Base-by-base conservation (phyloP, 1,140 invertebrate species). In the Lerema accius region DNA sequence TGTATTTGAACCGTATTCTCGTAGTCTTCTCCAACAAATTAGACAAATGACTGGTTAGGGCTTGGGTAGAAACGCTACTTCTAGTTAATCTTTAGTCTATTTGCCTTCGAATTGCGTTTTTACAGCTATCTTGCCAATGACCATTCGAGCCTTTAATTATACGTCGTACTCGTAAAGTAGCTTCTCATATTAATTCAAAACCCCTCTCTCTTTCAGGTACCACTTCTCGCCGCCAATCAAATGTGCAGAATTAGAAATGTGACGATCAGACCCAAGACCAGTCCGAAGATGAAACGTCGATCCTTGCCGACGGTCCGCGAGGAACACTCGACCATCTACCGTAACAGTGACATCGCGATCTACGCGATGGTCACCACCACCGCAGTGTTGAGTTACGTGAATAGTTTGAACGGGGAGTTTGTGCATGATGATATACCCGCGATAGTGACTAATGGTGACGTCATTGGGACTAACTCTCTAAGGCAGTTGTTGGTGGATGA, bases 381-480 rank as follows among this genome's bases (percentile, higher is more conserved):
- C 4, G 94, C 95, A 7, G 89, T 95, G 3, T 90, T 93, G 0
- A 95, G 94, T 76, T 97, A 97, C 84, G 84, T 94, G 37, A 97
- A 97, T 88, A 94, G 96, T n/a, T 89, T 97, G 42, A 92, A 92
- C 51, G 96, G 96, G 66, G 96, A 97, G 71, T 97, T 98, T 78
- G 96, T 98, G 10, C 97, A 98, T 91, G 97, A 98, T 89, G 97
- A 98, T 80, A 94, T 97, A 67, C 96, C 96, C n/a, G 97, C 97
- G 9, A 94, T 98, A 43, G 94, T 95, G 48, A 93, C 94, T 17
- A 98, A 98, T 89, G 94, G 94, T 78, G 97, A 98, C 82, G 95
- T 98, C 11, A 89, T 95, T 16, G 96, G 94, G 0, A 88, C 92
- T 11, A 94, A 93, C 23, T 92, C 94, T 0, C 74, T 96, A 61